A percentile compares a stretch with the other conserved stretches of the same genome.
These are phyloP conservation scores for Agriopis marginaria DNA, from an alignment of 2,888 invertebrate species.

Conservation along the genomic window DNA sequence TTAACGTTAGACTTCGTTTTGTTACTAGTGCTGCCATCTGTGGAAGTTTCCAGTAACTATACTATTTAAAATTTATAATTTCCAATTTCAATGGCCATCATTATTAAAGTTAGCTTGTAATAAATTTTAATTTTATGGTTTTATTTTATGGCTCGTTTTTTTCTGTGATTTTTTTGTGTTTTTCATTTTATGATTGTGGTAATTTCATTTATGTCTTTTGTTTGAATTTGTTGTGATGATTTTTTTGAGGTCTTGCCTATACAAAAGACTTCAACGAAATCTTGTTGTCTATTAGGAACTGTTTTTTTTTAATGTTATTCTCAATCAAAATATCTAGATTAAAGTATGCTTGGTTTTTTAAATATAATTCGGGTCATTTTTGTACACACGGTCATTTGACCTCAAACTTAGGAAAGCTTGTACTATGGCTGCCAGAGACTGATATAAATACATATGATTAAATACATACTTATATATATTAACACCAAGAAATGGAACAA, in stretches of 20 bases:
- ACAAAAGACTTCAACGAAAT: slow-evolving; percentile 34
- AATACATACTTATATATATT: too few species aligned
- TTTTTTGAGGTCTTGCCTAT: slow-evolving; percentile 1
- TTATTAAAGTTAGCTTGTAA: background rate
- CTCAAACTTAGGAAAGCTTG: too few species aligned
- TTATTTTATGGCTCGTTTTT: background rate
- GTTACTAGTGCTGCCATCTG: slow-evolving; percentile 25
- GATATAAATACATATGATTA: too few species aligned
- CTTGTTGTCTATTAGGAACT: background rate
- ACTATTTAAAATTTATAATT: background rate
- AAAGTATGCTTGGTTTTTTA: background rate
- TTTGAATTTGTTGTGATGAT: background rate
- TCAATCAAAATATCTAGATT: background rate
- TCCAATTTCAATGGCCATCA: background rate
- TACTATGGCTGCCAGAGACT: too few species aligned
- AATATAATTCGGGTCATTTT: too few species aligned
- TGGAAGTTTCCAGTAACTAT: slow-evolving; percentile 16
- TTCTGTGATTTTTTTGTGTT: too few species aligned
- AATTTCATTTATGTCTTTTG: background rate
- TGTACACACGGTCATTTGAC: too few species aligned
- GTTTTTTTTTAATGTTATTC: background rate
- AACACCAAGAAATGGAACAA: too few species aligned
- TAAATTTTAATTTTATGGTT: background rate
- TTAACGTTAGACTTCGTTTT: background rate
- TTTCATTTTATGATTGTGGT: too few species aligned